A percentile compares a stretch with the other conserved stretches of the same genome.
phyloP scores from a whole-genome alignment of 2,888 invertebrate species.

The Limenitis camilla region DNA sequence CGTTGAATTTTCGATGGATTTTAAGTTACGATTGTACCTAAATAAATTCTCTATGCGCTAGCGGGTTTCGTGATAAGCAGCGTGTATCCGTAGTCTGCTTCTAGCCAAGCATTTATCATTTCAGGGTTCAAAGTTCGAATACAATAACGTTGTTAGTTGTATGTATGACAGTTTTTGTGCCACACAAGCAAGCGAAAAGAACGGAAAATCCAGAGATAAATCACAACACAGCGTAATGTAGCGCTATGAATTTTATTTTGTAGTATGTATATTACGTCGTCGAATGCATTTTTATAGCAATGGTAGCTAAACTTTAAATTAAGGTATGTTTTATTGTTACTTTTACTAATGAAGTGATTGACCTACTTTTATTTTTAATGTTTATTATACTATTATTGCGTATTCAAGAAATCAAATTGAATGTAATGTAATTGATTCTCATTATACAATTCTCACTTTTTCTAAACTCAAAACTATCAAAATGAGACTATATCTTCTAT shows the following conservation, averaged over 20 bases:
- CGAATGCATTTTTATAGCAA: too few species aligned
- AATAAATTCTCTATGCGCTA: slow-evolving; percentile 36
- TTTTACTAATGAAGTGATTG: too few species aligned
- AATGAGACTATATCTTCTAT: neutral
- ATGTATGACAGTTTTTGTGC: slow-evolving; percentile 30
- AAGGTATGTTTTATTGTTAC: too few species aligned
- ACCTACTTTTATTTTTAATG: too few species aligned
- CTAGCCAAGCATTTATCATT: slow-evolving; percentile 51
- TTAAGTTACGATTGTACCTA: slow-evolving; percentile 27
- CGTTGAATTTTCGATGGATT: slow-evolving; percentile 23
- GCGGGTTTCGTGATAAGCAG: slow-evolving; percentile 46
- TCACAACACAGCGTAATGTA: slow-evolving; percentile 11
- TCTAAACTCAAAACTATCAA: too few species aligned
- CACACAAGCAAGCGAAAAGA: slow-evolving; percentile 15
- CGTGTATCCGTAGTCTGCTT: slow-evolving; percentile 42
- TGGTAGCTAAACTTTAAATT: too few species aligned
- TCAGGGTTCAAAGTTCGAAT: slow-evolving; percentile 55
- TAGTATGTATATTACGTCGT: too few species aligned
- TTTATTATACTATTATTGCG: too few species aligned
- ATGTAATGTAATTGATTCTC: neutral
- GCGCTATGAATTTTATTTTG: slow-evolving; percentile 9
- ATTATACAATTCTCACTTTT: too few species aligned
- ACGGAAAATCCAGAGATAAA: slow-evolving; percentile 19
- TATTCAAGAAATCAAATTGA: too few species aligned
- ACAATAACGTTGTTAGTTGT: slow-evolving; percentile 41